Conservation (phyloP, 1,140 invertebrate genomes). For the Microvelia longipes region DNA sequence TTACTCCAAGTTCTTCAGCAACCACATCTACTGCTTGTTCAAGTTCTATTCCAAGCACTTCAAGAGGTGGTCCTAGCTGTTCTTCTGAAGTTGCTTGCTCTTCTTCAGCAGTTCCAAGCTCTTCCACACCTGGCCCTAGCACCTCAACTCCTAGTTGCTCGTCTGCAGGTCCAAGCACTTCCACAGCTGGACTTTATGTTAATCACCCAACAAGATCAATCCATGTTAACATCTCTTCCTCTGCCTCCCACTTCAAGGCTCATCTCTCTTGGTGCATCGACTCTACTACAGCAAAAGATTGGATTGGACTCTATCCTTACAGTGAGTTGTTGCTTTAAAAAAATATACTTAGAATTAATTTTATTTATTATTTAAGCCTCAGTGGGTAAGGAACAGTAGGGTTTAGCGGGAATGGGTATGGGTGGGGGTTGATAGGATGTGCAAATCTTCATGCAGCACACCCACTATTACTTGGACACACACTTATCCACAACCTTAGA, state of each 20-base stretch:
- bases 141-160: neutral
- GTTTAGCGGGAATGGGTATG: too few species aligned
- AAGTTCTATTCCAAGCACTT: neutral
- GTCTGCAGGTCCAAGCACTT: neutral
- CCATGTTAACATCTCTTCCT: neutral
- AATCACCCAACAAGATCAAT: neutral
- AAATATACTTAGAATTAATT: too few species aligned
- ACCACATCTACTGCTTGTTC: too few species aligned
- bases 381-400: too few species aligned
- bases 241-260: slow-evolving; percentile 1
- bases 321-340: slow-evolving; percentile 12
- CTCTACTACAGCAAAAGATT: slow-evolving; percentile 11
- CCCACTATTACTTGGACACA: too few species aligned
- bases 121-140: neutral
- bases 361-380: too few species aligned
- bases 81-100: neutral
- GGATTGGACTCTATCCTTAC: slow-evolving; percentile 15
- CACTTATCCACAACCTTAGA: too few species aligned
- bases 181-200: neutral
- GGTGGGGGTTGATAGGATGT: too few species aligned
- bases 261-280: slow-evolving; percentile 13
- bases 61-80: neutral
- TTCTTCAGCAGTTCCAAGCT: neutral
- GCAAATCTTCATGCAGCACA: too few species aligned
- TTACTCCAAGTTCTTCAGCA: neutral